These are phyloP conservation scores for Drosophila trapezifrons DNA, from an alignment of 1,140 invertebrate species.

Conservation along the genomic window DNA sequence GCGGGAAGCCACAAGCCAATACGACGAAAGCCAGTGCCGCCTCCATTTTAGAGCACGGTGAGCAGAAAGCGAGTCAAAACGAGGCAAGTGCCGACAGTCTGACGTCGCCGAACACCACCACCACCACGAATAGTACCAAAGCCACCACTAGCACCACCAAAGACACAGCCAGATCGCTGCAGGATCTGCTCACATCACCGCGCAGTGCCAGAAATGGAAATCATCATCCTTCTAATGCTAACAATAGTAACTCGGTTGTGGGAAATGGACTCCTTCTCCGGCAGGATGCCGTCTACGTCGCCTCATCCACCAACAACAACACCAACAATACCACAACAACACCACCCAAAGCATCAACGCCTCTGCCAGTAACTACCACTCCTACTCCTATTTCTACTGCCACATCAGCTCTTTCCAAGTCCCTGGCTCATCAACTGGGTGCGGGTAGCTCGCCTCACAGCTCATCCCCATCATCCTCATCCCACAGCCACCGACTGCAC, in stretches of 20 bases:
- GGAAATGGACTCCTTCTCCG: conserved; percentile 59
- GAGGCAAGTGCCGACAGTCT: conserved; percentile 84
- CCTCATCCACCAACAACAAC: conserved; percentile 47
- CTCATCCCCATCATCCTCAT: conserved; percentile 44
- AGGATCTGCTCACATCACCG: conserved; percentile 80
- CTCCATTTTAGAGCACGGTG: conserved; percentile 84
- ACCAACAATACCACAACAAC: conserved; percentile 33
- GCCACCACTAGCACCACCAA: conserved; percentile 37
- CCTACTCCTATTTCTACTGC: conserved; percentile 78
- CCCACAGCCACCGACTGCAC: conserved; percentile 2
- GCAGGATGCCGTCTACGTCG: conserved; percentile 44
- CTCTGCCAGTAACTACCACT: conserved; percentile 83
- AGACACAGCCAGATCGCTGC: conserved; percentile 67
- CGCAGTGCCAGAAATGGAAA: conserved; percentile 58
- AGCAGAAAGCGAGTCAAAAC: conserved; percentile 84
- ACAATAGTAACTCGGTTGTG: conserved; percentile 75
- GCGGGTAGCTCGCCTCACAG: conserved; percentile 37
- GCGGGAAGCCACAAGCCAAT: conserved; percentile 58
- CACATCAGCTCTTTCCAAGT: conserved; percentile 41
- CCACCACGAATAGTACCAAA: conserved; percentile 34
- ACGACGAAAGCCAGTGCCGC: conserved; percentile 76
- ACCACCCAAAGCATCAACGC: conserved; percentile 54
- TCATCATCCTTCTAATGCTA: conserved; percentile 66
- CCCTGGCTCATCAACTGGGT: conserved; percentile 61
- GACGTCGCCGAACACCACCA: conserved; percentile 79